phyloP scores from a whole-genome alignment of 2,113 vertebrate species.

The Brachypteracias leptosomus region DNA sequence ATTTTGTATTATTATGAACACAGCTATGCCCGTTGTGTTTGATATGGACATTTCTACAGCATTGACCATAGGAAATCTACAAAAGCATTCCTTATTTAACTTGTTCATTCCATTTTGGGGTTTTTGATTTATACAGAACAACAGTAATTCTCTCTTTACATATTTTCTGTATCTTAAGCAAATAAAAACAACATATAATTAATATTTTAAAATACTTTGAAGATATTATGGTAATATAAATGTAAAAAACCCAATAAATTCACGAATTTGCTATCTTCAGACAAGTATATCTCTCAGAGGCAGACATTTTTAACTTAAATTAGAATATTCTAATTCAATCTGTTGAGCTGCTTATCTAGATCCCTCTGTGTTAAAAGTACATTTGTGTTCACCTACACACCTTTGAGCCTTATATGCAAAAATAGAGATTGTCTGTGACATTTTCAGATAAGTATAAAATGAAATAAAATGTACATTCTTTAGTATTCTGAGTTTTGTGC shows the following conservation, averaged over 20 bases:
- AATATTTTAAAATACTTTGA: background rate
- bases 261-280: fast-evolving
- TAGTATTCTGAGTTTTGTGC: background rate
- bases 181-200: background rate
- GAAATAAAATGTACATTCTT: background rate
- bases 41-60: background rate
- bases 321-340: background rate
- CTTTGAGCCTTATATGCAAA: background rate
- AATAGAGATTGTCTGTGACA: background rate
- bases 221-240: background rate
- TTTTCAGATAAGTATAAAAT: background rate
- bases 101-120: background rate
- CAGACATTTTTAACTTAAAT: background rate
- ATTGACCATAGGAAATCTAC: background rate
- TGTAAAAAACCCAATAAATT: background rate
- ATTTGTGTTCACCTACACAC: background rate
- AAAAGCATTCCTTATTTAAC: background rate
- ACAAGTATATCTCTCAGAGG: background rate
- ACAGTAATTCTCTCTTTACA: background rate
- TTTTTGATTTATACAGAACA: background rate
- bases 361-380: background rate
- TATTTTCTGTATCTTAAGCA: background rate
- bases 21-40: background rate
- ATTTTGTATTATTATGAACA: background rate
- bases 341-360: background rate